Base-by-base conservation (phyloP, 2,113 vertebrate genomes). In the Hydrochoerus hydrochaeris region DNA sequence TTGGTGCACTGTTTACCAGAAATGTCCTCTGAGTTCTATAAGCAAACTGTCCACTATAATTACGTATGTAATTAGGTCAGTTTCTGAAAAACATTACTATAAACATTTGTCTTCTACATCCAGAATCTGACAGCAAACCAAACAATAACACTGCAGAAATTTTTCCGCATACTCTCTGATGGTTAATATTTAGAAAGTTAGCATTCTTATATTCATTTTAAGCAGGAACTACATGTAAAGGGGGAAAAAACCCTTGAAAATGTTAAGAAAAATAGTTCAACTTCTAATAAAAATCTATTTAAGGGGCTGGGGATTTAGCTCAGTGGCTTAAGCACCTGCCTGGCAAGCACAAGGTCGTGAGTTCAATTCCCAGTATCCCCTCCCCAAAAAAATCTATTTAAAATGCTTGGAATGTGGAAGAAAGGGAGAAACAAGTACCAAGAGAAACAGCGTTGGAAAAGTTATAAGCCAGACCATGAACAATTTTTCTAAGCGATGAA, bases 121-220 rank as follows among this genome's bases (percentile, higher is more conserved):
- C 49, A 91, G n/a, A 83, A 85, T 75, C 35, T 62, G n/a, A 67
- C 4, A 96, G 88, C 4, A 96, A 90, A 95, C 28, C 13, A 92
- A 94, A 20, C 77, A 73, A 7, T 77, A 90, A 78, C n/a, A 13
- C 24, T 54, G 60, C 22, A 60, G 49, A 69, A 92, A 7, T 52
- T 86, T 69, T 94, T 80, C 77, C 26, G 77, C 32, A 86, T 12
- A 71, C 10, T 52, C 10, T 35, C 13, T 44, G 73, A 80, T 22
- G 80, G 35, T 77, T 82, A 57, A 73, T 73, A 92, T 49, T 35
- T 88, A 77, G 7, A 22, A 54, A 90, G 28, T 49, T 77, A 9
- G 58, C 5, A 41, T 49, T 95, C 90, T 88, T 82, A 93, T 67
- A 87, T 38, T 35, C 85, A 62, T 26, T 60, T 49, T 22, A 80